A percentile compares a stretch with the other conserved stretches of the same genome.
Evolutionary conservation across 2,888 invertebrate genomes (phyloP).

Genomic region (Leuctra nigra): DNA sequence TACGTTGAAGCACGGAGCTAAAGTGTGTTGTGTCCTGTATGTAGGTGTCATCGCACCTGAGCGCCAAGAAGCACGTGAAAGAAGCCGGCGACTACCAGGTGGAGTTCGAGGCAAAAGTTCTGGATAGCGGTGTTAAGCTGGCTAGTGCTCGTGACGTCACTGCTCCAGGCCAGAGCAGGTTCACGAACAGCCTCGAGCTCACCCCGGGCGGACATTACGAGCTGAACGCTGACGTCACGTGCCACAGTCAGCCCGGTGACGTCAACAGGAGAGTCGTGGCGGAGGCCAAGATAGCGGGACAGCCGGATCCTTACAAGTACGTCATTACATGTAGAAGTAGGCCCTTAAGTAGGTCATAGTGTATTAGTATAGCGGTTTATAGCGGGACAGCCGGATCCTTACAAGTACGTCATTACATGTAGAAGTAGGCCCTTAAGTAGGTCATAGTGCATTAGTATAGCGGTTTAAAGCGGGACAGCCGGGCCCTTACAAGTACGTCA

Average conservation of each 20-base stretch:
- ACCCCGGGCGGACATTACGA: conserved; percentile 56
- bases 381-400: too few relatives aligned
- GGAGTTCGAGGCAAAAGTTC: conserved; percentile 36
- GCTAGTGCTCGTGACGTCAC: conserved; percentile 51
- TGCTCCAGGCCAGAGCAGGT: conserved; percentile 52
- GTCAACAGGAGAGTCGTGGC: conserved; percentile 45
- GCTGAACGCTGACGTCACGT: conserved; percentile 50
- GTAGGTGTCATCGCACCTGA: not conserved
- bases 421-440: too few relatives aligned
- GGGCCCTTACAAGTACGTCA: too few relatives aligned
- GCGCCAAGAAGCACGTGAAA: not conserved
- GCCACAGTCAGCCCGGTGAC: conserved; percentile 48
- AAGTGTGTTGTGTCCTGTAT: too few relatives aligned
- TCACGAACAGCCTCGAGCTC: conserved; percentile 51
- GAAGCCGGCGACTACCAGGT: conserved; percentile 39
- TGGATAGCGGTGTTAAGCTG: conserved; percentile 47
- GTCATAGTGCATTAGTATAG: too few relatives aligned
- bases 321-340: too few relatives aligned
- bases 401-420: too few relatives aligned
- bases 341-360: too few relatives aligned
- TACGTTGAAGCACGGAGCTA: too few relatives aligned
- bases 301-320: conserved; percentile 24
- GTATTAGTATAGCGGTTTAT: too few relatives aligned
- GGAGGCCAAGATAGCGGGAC: conserved; percentile 13
- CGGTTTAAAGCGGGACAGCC: too few relatives aligned